Conservation (phyloP, 2,888 invertebrate species). For the Rambutsinella grinnellia region DNA sequence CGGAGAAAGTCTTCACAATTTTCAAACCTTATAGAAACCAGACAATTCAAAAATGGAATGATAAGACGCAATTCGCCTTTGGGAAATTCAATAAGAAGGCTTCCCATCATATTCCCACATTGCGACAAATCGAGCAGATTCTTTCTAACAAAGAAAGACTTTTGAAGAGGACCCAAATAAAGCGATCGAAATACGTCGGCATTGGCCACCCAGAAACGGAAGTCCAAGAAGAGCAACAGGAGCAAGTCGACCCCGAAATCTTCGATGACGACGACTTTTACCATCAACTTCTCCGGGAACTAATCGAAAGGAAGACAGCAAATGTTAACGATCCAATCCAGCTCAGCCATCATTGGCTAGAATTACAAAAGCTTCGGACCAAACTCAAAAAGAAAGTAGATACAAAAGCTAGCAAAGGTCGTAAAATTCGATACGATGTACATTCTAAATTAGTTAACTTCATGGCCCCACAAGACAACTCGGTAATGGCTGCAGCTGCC, state of each 20-base stretch:
- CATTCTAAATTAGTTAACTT: conserved; percentile 90
- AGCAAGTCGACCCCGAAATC: conserved; percentile 73
- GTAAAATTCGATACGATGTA: conserved; percentile 88
- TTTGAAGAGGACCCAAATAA: conserved; percentile 82
- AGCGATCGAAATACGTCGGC: conserved; percentile 80
- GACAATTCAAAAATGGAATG: conserved; percentile 94
- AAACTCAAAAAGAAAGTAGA: conserved; percentile 95
- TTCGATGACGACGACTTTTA: conserved; percentile 99
- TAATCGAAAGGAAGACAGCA: conserved; percentile 91
- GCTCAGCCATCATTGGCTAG: conserved; percentile 90
- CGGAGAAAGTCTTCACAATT: conserved; percentile 74
- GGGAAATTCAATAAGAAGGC: conserved; percentile 75
- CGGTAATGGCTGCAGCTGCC: conserved; percentile 82
- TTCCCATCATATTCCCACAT: conserved; percentile 71
- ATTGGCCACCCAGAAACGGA: conserved; percentile 73
- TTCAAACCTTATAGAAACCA: conserved; percentile 81
- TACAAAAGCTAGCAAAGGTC: conserved; percentile 93
- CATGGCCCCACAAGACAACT: conserved; percentile 84
- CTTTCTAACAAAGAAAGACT: conserved; percentile 83
- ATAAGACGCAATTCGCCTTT: conserved; percentile 84
- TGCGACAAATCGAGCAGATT: conserved; percentile 87
- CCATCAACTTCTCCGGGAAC: conserved; percentile 89
- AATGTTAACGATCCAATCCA: conserved; percentile 87
- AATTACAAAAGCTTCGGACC: conserved; percentile 89
- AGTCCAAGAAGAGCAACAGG: conserved; percentile 53